Conservation (phyloP, 2,113 vertebrate species). For the Gadus chalcogrammus region DNA sequence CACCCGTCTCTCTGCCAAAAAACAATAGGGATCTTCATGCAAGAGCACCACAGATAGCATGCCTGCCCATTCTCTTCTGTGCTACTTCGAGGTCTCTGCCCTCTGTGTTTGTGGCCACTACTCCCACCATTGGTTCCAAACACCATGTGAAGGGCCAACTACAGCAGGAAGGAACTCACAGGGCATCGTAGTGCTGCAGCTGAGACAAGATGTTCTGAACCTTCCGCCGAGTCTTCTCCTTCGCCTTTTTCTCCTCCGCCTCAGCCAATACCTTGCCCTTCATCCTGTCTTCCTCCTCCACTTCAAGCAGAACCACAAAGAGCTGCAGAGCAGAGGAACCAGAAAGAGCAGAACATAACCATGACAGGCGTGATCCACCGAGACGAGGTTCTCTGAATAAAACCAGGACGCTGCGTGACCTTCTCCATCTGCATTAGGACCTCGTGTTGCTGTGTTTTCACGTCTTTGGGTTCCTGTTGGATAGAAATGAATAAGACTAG, state of each 20-base stretch:
- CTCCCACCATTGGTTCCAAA: too few relatives aligned
- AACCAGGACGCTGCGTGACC: constrained; percentile 56
- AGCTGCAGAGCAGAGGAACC: constrained; percentile 63
- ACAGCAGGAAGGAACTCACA: constrained; percentile 41
- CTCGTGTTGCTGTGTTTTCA: constrained; percentile 76
- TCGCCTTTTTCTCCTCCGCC: constrained; percentile 53
- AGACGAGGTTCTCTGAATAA: too few relatives aligned
- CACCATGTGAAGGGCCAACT: too few relatives aligned
- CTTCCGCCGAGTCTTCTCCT: constrained; percentile 69
- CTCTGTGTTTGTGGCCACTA: too few relatives aligned
- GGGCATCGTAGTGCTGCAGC: constrained; percentile 55
- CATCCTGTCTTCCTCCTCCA: constrained; percentile 76
- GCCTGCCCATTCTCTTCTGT: too few relatives aligned
- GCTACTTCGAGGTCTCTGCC: too few relatives aligned
- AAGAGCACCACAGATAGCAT: background rate
- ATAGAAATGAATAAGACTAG: background rate
- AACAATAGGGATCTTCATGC: background rate
- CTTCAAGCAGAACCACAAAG: constrained; percentile 81
- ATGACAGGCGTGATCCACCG: too few relatives aligned
- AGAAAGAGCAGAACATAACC: too few relatives aligned
- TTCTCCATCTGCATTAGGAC: constrained; percentile 84
- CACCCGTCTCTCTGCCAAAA: constrained; percentile 74
- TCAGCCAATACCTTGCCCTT: constrained; percentile 60
- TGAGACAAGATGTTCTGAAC: constrained; percentile 78
- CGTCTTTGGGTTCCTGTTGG: constrained; percentile 72